Base-by-base conservation (phyloP, 2,888 invertebrate species). In the Asteroscopus sphinx region DNA sequence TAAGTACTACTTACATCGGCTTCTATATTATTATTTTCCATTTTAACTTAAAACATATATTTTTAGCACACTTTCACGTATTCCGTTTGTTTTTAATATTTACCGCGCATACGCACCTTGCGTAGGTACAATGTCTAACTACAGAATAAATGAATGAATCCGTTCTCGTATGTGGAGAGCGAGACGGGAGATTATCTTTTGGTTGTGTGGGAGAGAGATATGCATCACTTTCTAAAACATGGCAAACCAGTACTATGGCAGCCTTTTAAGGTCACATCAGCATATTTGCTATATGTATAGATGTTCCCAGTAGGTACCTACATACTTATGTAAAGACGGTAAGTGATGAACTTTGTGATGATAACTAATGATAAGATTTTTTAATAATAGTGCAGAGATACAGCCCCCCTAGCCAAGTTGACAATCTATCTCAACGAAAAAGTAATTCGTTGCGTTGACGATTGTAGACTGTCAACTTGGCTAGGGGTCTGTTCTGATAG, bases 221-320 rank as follows among this genome's bases (percentile, higher is more conserved):
- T 68, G 16, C 12, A 53, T 41, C 55, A 92, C 93, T 93, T 93
- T 93, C 93, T 93, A 93, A 92, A 89, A 84, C 79, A 79, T 79
- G 77, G 73, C 74, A 73, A 83, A 78, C 81, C 68, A 64, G 79
- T 81, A 73, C 76, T 62, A 73, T 73, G 68, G 75, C 59, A 57
- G 76, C 80, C 83, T 87, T 90, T 89, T 92, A 92, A 90, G 93
- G 93, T 93, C 93, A 92, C 88, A 92, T 92, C 90, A 83, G 67
- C 73, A 77, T 78, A 74, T 47, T 66, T 45, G 30, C 47, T 15
- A 36, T 56, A 26, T 16, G 30, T 16, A 37, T 41, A 33, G 3
- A 3, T n/a, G 5, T 1, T 11, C 12, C n/a, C n/a, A n/a, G n/a
- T 12, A 30, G 57, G 47, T 21, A 21, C 21, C 21, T 21, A 21